Evolutionary conservation across 2,113 vertebrate genomes (phyloP).

Genomic region (Microtus ochrogaster): DNA sequence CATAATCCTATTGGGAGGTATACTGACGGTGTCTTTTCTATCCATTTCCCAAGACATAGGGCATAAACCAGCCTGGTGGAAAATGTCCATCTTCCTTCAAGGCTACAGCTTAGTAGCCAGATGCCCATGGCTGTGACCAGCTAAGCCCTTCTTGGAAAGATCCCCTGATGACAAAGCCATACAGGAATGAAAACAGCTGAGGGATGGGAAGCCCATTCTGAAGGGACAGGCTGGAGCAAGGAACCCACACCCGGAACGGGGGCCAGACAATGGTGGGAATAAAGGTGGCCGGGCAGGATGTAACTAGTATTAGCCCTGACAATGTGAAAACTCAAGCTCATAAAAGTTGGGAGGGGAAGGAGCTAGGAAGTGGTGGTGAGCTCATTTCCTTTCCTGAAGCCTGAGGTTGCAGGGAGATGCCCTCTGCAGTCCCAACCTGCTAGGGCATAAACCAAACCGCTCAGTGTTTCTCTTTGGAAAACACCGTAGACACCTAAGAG

Average conservation of each 20-base stretch:
- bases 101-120: background rate
- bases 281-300: constrained; percentile 51
- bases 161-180: background rate
- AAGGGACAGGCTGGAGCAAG: background rate
- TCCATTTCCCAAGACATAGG: background rate
- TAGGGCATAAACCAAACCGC: background rate
- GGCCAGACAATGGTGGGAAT: constrained; percentile 65
- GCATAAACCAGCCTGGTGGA: background rate
- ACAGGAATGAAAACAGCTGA: background rate
- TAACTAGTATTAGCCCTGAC: background rate
- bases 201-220: background rate
- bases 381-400: background rate
- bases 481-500: background rate
- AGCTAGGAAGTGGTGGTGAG: constrained; percentile 63
- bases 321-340: constrained; percentile 43
- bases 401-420: background rate
- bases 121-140: background rate
- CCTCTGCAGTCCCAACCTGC: background rate
- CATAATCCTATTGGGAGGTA: background rate
- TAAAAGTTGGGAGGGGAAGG: constrained; percentile 11
- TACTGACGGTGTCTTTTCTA: too few species aligned
- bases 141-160: background rate
- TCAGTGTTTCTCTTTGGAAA: background rate
- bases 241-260: background rate
- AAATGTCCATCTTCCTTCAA: background rate